Evolutionary conservation across 1,140 invertebrate species (phyloP).

Genomic region (Caenorhabditis remanei): DNA sequence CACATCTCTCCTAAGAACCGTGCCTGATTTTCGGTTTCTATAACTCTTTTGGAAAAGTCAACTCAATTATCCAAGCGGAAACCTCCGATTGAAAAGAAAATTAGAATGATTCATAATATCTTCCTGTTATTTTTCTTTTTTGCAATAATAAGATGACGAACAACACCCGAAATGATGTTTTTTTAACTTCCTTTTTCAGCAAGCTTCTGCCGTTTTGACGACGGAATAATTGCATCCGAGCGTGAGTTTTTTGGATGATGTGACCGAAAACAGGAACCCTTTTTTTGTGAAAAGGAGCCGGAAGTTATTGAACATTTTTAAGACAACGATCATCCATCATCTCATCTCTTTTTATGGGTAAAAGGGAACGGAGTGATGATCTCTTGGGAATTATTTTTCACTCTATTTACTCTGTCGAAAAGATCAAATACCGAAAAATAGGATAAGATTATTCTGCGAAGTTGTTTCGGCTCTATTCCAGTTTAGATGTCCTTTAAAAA

Average conservation of each 20-base stretch:
- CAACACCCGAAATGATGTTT: neutral
- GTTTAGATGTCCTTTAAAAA: too few relatives aligned
- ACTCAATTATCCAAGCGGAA: too few relatives aligned
- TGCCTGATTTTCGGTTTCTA: too few relatives aligned
- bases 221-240: constrained; percentile 27
- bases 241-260: constrained; percentile 35
- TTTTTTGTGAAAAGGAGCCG: neutral
- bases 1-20: too few relatives aligned
- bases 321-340: constrained; percentile 41
- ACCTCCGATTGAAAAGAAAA: too few relatives aligned
- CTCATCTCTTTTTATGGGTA: neutral
- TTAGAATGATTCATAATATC: neutral
- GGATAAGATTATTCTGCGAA: neutral
- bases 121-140: neutral
- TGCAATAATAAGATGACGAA: neutral
- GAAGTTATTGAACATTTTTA: constrained; percentile 27
- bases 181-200: constrained; percentile 30
- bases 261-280: constrained; percentile 24
- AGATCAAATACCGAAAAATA: neutral
- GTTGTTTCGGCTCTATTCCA: too few relatives aligned
- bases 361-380: neutral
- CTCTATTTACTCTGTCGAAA: neutral
- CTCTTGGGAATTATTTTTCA: neutral
- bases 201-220: neutral
- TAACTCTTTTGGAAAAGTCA: too few relatives aligned